A percentile compares a stretch with the other conserved stretches of the same genome.
These are phyloP conservation scores for Dasyornis broadbenti DNA, from an alignment of 2,113 vertebrate species.

Conservation along the genomic window DNA sequence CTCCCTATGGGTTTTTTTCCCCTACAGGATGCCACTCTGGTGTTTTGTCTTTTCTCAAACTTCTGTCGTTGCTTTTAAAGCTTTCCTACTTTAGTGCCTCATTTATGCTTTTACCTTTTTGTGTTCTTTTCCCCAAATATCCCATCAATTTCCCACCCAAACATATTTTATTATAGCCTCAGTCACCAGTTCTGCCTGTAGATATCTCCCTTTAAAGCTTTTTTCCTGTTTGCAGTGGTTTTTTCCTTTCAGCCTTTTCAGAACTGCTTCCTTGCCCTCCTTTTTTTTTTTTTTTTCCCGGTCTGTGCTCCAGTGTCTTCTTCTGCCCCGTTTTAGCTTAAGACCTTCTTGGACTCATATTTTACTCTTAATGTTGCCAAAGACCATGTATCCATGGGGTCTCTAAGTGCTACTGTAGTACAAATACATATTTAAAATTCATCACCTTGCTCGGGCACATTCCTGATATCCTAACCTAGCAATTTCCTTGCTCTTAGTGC, in stretches of 20 bases:
- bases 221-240: background rate
- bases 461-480: constrained; percentile 23
- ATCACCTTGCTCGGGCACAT: background rate
- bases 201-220: background rate
- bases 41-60: background rate
- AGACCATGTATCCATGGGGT: background rate
- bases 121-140: background rate
- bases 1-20: background rate
- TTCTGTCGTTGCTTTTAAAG: background rate
- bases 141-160: background rate
- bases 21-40: background rate
- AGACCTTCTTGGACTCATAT: background rate
- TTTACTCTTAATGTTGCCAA: background rate
- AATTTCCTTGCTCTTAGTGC: background rate
- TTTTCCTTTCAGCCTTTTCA: background rate
- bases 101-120: background rate
- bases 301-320: background rate
- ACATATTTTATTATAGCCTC: background rate
- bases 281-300: background rate
- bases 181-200: background rate
- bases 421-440: background rate
- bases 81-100: background rate
- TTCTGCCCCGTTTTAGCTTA: background rate
- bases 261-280: background rate
- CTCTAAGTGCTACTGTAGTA: background rate